A percentile compares a stretch with the other conserved stretches of the same genome.
Conservation (phyloP, 2,888 invertebrate species). For the Thalpophila matura region DNA sequence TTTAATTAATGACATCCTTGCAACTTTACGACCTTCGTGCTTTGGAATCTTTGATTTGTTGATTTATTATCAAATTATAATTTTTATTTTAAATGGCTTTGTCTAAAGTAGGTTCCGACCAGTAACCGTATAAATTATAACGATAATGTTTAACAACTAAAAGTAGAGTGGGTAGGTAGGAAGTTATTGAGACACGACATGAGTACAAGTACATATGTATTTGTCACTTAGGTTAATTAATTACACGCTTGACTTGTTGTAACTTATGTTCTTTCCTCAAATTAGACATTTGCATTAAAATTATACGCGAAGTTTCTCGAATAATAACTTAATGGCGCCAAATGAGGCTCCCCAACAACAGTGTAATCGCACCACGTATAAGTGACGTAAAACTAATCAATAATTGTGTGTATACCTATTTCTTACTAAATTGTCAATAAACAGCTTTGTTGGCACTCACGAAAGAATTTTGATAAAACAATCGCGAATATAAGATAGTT, state of each 20-base stretch:
- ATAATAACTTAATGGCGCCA: conserved; percentile 51
- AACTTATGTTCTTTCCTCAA: conserved; percentile 31
- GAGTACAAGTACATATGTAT: conserved; percentile 22
- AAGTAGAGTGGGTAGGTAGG: neutral
- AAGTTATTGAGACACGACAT: conserved; percentile 1
- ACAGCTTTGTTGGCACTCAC: conserved; percentile 33
- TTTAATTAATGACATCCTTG: conserved; percentile 38
- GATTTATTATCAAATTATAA: conserved; percentile 1
- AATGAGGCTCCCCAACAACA: conserved; percentile 58
- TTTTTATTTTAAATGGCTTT: conserved; percentile 4
- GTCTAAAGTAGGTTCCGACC: neutral
- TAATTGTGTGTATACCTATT: conserved; percentile 41
- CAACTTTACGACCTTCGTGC: conserved; percentile 9
- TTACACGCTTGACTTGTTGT: conserved; percentile 21
- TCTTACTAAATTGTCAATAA: conserved; percentile 24
- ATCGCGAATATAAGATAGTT: conserved; percentile 45
- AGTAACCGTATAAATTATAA: neutral
- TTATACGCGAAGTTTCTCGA: conserved; percentile 51
- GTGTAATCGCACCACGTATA: conserved; percentile 57
- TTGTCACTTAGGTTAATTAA: conserved; percentile 28
- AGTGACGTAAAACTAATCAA: conserved; percentile 51
- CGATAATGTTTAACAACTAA: neutral
- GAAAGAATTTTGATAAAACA: conserved; percentile 43
- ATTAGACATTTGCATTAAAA: conserved; percentile 28
- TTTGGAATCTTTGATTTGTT: conserved; percentile 12